Evolutionary conservation across 2,888 invertebrate genomes (phyloP), one percentile per base, ranked within the genome.

Genomic region (Amphiduros pacificus): DNA sequence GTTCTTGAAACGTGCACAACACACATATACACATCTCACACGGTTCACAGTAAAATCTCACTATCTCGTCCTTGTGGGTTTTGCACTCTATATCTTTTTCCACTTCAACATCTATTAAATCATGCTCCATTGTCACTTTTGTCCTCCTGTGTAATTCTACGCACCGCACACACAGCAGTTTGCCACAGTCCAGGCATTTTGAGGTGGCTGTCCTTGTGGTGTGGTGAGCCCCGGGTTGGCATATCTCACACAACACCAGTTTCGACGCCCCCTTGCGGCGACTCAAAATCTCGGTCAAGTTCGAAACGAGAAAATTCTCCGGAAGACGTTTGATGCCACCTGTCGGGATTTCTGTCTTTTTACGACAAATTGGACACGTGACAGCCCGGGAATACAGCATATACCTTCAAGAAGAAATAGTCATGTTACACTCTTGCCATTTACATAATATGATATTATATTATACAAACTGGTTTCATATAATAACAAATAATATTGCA

Each of bases 1-100:
- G 82, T 57, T 79, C 79, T 54, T 81, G 79, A 68, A 82, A 82
- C 11, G 81, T 78, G 60, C 82, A 82, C 17, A 82, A 72, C 28
- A 82, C 75, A 71, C 82, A 82, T 20, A 82, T 74, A 55, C 81
- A 81, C 53, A 73, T 71, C 51, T 80, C 78, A 65, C 82, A 82
- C 1, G 76, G 76, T 61, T 81, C 80, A 60, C 82, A 82, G 67
- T 79, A 82, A 67, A 80, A 82, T 1, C 81, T 70, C 0, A 80
- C 77, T 26, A 73, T 71, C 65, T 82, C 82, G 36, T 78, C 79
- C 0, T 71, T 71, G 52, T 82, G 82, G 4, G 63, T 71, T 63
- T 80, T 80, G 61, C 82, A 82, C 55, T 77, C 75, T 6, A 80
- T 77, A 53, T 78, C 77, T 65, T 80, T 81, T 66, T 82, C 79